A percentile compares a stretch with the other conserved stretches of the same genome.
phyloP scores from a whole-genome alignment of 2,888 invertebrate species.

The Erannis defoliaria region DNA sequence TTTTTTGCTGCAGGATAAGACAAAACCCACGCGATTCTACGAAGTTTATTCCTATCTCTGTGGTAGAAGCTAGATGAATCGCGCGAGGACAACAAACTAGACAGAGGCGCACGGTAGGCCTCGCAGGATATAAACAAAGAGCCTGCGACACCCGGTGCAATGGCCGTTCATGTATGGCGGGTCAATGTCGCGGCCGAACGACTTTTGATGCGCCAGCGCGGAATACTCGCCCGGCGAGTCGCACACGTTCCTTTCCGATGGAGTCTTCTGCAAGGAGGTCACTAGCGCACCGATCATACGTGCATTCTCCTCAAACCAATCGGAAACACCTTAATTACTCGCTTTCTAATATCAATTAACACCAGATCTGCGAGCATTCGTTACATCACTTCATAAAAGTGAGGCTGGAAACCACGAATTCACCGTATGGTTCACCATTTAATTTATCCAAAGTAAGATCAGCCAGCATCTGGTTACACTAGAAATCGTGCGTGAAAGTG shows the following conservation, averaged over 20 bases:
- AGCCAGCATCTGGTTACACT: conserved; percentile 60
- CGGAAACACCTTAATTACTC: conserved; percentile 33
- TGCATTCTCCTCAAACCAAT: conserved; percentile 43
- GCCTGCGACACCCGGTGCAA: conserved; percentile 83
- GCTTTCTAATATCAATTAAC: conserved; percentile 51
- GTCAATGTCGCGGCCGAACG: conserved; percentile 84
- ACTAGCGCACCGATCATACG: conserved; percentile 62
- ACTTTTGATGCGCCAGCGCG: conserved; percentile 74
- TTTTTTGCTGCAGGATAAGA: conserved; percentile 44
- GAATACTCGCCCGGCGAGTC: conserved; percentile 74
- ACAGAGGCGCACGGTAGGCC: conserved; percentile 57
- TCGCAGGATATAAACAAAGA: conserved; percentile 84
- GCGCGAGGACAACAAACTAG: conserved; percentile 60
- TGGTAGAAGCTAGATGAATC: conserved; percentile 38
- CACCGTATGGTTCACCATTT: conserved; percentile 37
- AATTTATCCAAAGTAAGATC: conserved; percentile 61
- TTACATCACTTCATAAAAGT: conserved; percentile 41
- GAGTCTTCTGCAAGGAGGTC: conserved; percentile 75
- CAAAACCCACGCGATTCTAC: conserved; percentile 42
- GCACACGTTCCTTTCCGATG: conserved; percentile 57
- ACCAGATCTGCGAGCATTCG: conserved; percentile 31
- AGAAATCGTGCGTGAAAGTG: conserved; percentile 79
- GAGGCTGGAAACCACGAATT: conserved; percentile 29
- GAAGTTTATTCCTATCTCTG: conserved; percentile 32
- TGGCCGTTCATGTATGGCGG: conserved; percentile 81